A percentile compares a stretch with the other conserved stretches of the same genome.
These are phyloP conservation scores for Ophion ventricosus DNA, from an alignment of 2,888 invertebrate genomes.

Conservation along the genomic window DNA sequence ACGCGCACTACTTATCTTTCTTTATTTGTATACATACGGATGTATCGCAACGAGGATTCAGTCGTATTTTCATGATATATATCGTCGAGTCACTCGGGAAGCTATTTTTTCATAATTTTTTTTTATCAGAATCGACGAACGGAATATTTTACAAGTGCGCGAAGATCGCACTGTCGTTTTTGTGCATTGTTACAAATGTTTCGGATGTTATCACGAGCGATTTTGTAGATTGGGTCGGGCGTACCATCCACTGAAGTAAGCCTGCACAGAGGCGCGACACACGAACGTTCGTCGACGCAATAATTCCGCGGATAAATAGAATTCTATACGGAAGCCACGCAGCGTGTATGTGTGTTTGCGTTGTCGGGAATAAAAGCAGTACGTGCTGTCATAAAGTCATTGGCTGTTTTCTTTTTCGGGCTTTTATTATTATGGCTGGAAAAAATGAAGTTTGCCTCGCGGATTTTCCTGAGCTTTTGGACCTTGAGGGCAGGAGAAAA, in stretches of 20 bases:
- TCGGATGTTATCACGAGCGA: neutral
- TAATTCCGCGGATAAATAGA: neutral
- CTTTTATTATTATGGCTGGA: neutral
- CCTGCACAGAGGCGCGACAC: neutral
- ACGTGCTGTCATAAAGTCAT: neutral
- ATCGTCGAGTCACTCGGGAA: neutral
- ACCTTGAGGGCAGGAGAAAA: neutral
- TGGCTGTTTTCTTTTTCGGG: neutral
- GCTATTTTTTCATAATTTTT: conserved; percentile 8
- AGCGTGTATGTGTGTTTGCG: neutral
- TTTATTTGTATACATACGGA: neutral
- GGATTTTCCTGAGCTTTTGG: neutral
- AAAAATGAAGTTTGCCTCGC: neutral
- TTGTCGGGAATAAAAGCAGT: neutral
- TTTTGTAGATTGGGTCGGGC: neutral
- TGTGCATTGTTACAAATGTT: neutral
- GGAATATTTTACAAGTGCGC: neutral
- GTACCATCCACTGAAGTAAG: neutral
- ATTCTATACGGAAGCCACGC: neutral
- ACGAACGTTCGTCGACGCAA: neutral
- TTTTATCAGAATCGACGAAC: conserved; percentile 4
- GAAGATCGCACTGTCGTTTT: neutral
- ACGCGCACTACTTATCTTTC: neutral
- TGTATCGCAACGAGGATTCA: neutral
- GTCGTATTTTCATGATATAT: neutral